Conservation (phyloP, 2,888 invertebrate species). For the Prionchulus punctatus region DNA sequence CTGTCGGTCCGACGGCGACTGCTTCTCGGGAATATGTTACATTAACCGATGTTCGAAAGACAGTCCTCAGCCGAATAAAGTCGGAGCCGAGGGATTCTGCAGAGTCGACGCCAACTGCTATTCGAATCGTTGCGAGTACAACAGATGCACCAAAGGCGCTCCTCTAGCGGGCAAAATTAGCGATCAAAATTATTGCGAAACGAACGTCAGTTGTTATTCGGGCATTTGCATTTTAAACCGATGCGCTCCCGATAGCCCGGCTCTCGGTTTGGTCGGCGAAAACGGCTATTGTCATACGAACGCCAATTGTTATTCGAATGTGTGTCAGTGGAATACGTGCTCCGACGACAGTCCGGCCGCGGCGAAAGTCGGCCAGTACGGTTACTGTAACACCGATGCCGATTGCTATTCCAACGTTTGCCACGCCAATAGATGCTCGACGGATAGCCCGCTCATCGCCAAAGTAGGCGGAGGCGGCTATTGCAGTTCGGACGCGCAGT, state of each 20-base stretch:
- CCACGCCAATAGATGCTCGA: neutral
- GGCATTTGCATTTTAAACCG: neutral
- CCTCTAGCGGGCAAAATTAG: neutral
- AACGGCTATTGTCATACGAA: neutral
- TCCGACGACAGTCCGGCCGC: neutral
- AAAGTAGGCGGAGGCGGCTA: neutral
- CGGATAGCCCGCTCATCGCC: neutral
- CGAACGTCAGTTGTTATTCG: neutral
- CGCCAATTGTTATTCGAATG: neutral
- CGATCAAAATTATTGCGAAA: neutral
- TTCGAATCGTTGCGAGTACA: neutral
- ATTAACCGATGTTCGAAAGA: neutral
- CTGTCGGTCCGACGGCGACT: neutral
- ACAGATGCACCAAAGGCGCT: neutral
- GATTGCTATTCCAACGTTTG: conserved; percentile 1
- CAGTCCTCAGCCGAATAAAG: neutral
- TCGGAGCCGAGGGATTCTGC: neutral
- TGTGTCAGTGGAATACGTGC: neutral
- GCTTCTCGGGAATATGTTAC: neutral
- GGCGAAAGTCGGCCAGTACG: neutral
- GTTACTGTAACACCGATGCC: neutral
- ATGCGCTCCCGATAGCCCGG: neutral
- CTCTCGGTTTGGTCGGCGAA: neutral
- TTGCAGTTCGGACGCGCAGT: neutral
- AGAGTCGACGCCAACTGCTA: neutral